Base-by-base conservation (phyloP, 2,113 vertebrate genomes). In the Antennarius striatus region DNA sequence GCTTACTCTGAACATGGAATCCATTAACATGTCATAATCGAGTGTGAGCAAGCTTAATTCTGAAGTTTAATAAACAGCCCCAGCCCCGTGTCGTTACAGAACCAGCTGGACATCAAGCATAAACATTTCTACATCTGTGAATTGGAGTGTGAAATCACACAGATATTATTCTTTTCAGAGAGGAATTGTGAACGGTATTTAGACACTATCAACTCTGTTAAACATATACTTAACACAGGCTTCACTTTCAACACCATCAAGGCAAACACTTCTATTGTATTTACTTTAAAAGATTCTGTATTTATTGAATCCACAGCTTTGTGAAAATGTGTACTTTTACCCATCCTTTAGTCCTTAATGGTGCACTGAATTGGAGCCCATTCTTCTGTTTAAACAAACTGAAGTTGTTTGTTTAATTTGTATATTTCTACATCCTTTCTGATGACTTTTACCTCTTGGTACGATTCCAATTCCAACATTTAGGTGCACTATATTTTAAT, bases 121-220 rank as follows among this genome's bases (percentile, higher is more conserved):
- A 57, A 56, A 51, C 59, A 66, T 82, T 69, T 47, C 63, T 55
- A 61, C 68, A 72, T 88, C 83, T 84, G 86, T 48, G 71, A 80
- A 52, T 53, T 39, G 0, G 49, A 68, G 68, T 56, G 32, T 67
- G 56, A 80, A 86, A 85, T 79, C 58, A 75, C 50, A 76, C 71
- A 59, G 58, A 79, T 71, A 81, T 70, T 48, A 79, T 56, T 10
- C 56, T 66, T 61, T 52, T 79, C 73, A 75, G 57, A 55, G 51
- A 43, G 36, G 10, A 86, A 15, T 67, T 36, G 40, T 22, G 65
- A 78, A 59, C 48, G 10, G 50, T 13, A 54, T 54, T 71, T 79
- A 78, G 65, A 79, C 56, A 63, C 78, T 46, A 49, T 50, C 54
- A 53, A 16, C 32, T 73, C 32, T 51, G 32, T 82, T 70, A 73